These are phyloP conservation scores for Agrenia bidenticulata DNA, from an alignment of 2,888 invertebrate species.

Conservation along the genomic window DNA sequence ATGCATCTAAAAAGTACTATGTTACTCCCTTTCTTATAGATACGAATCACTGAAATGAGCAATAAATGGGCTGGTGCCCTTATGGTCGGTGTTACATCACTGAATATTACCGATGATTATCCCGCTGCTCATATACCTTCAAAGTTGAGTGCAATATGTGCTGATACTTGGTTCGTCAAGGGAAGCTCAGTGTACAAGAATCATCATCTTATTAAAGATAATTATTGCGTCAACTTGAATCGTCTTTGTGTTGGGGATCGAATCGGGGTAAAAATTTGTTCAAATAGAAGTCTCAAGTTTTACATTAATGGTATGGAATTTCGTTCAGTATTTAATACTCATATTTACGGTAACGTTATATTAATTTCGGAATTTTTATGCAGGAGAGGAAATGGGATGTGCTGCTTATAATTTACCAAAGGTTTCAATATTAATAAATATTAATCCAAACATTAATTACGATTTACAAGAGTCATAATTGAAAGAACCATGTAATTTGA, in stretches of 20 bases:
- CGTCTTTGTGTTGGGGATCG: constrained; percentile 79
- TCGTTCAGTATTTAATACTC: constrained; percentile 58
- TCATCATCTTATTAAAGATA: constrained; percentile 66
- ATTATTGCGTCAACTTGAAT: constrained; percentile 72
- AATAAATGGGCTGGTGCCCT: constrained; percentile 72
- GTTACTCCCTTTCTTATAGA: constrained; percentile 50
- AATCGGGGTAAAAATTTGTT: constrained; percentile 68
- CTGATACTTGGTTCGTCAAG: constrained; percentile 55
- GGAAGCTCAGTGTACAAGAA: constrained; percentile 72
- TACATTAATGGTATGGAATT: constrained; percentile 78
- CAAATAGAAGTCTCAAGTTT: constrained; percentile 67
- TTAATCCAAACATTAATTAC: constrained; percentile 6
- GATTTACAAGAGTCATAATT: too few species aligned
- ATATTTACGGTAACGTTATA: background rate
- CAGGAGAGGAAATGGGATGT: constrained; percentile 33
- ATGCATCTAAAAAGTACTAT: background rate
- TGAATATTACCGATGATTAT: constrained; percentile 64
- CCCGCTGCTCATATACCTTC: constrained; percentile 65
- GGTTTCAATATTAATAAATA: constrained; percentile 58
- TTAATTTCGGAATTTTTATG: background rate
- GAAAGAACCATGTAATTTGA: too few species aligned
- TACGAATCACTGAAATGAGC: constrained; percentile 65
- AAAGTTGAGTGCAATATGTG: constrained; percentile 57
- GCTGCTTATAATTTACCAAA: constrained; percentile 67
- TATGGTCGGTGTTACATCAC: constrained; percentile 71